Evolutionary conservation across 2,888 invertebrate genomes (phyloP).

Genomic region (Hofmannophila pseudospretella): DNA sequence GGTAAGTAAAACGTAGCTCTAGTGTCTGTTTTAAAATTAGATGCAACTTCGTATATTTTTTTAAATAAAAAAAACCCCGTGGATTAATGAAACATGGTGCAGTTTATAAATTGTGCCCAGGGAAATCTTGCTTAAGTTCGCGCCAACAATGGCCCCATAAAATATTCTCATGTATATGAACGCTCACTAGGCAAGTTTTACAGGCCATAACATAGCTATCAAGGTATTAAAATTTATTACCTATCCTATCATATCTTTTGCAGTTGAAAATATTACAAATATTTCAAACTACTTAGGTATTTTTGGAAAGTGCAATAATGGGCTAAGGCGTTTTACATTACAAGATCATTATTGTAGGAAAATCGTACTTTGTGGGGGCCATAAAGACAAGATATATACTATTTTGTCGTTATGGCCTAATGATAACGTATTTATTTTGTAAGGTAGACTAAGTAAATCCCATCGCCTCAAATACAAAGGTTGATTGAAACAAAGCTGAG

Average conservation of each 20-base stretch:
- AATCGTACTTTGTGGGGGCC: too few relatives aligned
- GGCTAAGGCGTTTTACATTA: too few relatives aligned
- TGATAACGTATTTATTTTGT: too few relatives aligned
- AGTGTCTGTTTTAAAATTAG: too few relatives aligned
- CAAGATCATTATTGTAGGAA: too few relatives aligned
- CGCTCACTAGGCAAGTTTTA: slow-evolving; percentile 1
- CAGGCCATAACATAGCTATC: slow-evolving; percentile 1
- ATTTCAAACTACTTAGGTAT: too few relatives aligned
- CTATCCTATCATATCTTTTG: neutral
- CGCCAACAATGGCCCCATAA: slow-evolving; percentile 49
- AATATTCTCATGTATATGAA: slow-evolving; percentile 39
- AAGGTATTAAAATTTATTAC: neutral
- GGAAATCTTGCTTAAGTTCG: slow-evolving; percentile 65
- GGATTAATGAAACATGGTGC: slow-evolving; percentile 51
- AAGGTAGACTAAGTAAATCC: neutral
- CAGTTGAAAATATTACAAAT: too few relatives aligned
- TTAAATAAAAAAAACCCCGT: slow-evolving; percentile 31
- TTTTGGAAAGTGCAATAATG: too few relatives aligned
- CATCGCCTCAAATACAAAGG: slow-evolving; percentile 1
- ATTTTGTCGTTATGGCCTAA: too few relatives aligned
- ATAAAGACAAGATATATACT: too few relatives aligned
- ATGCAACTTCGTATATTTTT: slow-evolving; percentile 26
- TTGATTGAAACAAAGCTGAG: slow-evolving; percentile 4
- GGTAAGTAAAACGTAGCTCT: too few relatives aligned
- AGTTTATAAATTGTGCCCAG: slow-evolving; percentile 58